A percentile compares a stretch with the other conserved stretches of the same genome.
These are phyloP conservation scores for Plagodis pulveraria DNA, from an alignment of 2,888 invertebrate genomes.

Conservation along the genomic window DNA sequence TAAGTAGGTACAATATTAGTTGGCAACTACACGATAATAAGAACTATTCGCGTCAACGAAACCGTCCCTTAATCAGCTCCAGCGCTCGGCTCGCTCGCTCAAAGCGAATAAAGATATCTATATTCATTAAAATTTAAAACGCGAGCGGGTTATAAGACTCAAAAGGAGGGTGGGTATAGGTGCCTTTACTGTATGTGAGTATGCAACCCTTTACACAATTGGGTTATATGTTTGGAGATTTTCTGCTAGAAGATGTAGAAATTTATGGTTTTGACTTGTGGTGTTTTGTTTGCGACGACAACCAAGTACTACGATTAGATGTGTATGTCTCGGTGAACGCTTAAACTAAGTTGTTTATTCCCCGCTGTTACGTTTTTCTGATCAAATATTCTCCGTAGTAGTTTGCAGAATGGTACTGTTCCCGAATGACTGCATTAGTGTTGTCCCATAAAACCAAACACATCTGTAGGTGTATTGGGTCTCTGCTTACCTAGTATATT, in stretches of 20 bases:
- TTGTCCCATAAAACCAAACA: too few relatives aligned
- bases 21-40: too few relatives aligned
- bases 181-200: conserved; percentile 30
- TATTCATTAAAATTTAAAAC: conserved; percentile 83
- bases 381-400: too few relatives aligned
- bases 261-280: not conserved
- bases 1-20: too few relatives aligned
- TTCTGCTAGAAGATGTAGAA: conserved; percentile 3
- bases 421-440: too few relatives aligned
- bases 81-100: conserved; percentile 59
- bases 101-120: conserved; percentile 79
- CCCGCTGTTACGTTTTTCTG: too few relatives aligned
- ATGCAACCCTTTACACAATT: conserved; percentile 27
- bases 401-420: too few relatives aligned
- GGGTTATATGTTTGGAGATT: conserved; percentile 14
- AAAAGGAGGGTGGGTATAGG: conserved; percentile 56
- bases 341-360: too few relatives aligned
- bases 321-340: too few relatives aligned
- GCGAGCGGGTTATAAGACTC: conserved; percentile 75
- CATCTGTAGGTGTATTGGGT: too few relatives aligned
- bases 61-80: conserved; percentile 46
- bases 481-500: too few relatives aligned
- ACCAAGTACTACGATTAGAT: too few relatives aligned
- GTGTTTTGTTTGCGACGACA: not conserved
- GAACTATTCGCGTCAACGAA: conserved; percentile 30